Evolutionary conservation across 2,888 invertebrate species (phyloP).

Genomic region (Mayetiola destructor): DNA sequence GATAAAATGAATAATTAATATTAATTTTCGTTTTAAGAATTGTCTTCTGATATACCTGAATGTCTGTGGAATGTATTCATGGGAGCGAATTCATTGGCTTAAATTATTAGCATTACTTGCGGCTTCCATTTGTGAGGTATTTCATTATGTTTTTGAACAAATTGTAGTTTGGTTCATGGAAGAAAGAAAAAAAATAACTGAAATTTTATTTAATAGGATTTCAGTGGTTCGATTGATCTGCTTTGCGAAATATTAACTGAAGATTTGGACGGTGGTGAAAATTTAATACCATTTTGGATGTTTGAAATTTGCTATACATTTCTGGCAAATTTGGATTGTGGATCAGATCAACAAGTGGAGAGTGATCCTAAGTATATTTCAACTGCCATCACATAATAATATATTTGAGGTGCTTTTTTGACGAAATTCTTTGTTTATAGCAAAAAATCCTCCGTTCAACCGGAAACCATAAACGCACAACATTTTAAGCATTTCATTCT

Average conservation of each 20-base stretch:
- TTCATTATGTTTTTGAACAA: slow-evolving; percentile 14
- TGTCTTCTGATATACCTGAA: slow-evolving; percentile 45
- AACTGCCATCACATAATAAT: neutral
- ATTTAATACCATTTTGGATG: slow-evolving; percentile 50
- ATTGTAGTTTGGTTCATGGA: neutral
- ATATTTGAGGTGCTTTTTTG: too few relatives aligned
- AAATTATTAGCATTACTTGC: slow-evolving; percentile 62
- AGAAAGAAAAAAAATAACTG: neutral
- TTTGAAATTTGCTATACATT: slow-evolving; percentile 47
- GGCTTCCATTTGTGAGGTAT: slow-evolving; percentile 49
- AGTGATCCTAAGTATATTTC: slow-evolving; percentile 19
- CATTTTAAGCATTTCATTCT: too few relatives aligned
- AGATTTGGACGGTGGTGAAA: slow-evolving; percentile 71
- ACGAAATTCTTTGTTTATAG: neutral
- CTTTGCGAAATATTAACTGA: slow-evolving; percentile 68
- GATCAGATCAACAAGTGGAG: slow-evolving; percentile 21
- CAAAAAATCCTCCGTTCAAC: neutral
- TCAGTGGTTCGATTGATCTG: slow-evolving; percentile 63
- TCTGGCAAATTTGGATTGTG: slow-evolving; percentile 40
- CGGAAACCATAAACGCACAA: neutral
- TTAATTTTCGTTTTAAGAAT: slow-evolving; percentile 19
- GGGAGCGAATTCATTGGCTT: slow-evolving; percentile 46
- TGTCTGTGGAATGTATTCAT: slow-evolving; percentile 41
- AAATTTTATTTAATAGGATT: slow-evolving; percentile 39
- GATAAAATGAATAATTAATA: neutral